Conservation (phyloP, 2,113 vertebrate species). For the Triplophysa siluroides region DNA sequence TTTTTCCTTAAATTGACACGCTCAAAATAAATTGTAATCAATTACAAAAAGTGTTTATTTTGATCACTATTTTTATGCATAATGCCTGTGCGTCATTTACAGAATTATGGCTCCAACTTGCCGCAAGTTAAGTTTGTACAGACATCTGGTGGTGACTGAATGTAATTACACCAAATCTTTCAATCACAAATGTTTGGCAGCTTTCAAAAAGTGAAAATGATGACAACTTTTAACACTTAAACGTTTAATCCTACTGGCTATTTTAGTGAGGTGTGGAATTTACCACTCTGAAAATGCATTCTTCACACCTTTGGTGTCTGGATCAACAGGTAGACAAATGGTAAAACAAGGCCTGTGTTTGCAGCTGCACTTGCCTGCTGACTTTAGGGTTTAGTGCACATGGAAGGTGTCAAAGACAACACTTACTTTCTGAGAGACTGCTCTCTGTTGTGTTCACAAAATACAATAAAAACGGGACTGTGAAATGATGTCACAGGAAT, state of each 20-base stretch:
- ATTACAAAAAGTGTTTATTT: too few species aligned
- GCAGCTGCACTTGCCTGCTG: conserved; percentile 67
- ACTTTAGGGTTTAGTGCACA: conserved; percentile 42
- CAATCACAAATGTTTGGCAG: too few species aligned
- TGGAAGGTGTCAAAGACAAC: conserved; percentile 59
- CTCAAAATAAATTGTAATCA: too few species aligned
- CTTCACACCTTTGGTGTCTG: conserved; percentile 54
- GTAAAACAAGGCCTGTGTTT: conserved; percentile 60
- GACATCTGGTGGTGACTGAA: conserved; percentile 21
- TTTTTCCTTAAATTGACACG: too few species aligned
- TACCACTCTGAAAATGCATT: not conserved
- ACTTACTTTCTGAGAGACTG: conserved; percentile 32
- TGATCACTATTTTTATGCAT: too few species aligned
- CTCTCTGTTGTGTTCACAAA: conserved; percentile 18
- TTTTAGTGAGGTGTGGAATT: conserved; percentile 21
- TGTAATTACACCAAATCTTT: not conserved
- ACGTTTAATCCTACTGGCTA: not conserved
- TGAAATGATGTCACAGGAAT: not conserved
- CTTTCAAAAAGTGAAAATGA: too few species aligned
- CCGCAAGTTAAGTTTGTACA: not conserved
- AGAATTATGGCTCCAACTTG: too few species aligned
- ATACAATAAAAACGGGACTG: not conserved
- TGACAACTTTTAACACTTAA: not conserved
- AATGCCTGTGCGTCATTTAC: too few species aligned
- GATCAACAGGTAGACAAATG: conserved; percentile 57